Evolutionary conservation across 2,888 invertebrate genomes (phyloP).

Genomic region (Petrolisthes manimaculis): DNA sequence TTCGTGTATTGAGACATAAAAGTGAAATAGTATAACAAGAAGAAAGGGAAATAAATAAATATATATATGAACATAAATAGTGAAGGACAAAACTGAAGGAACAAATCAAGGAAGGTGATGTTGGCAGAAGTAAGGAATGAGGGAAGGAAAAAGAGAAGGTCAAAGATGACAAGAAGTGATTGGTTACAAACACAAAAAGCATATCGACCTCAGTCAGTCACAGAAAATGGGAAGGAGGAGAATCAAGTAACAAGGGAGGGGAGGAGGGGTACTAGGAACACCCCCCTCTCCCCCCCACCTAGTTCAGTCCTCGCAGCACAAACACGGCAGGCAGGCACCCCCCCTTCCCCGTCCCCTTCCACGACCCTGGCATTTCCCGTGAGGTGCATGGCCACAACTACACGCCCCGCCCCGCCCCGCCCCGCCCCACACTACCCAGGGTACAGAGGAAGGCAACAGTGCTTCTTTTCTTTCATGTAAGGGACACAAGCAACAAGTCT

Average conservation of each 20-base stretch:
- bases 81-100: too few species aligned
- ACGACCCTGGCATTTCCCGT: slow-evolving; percentile 39
- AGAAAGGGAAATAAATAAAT: too few species aligned
- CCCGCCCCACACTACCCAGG: slow-evolving; percentile 17
- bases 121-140: background rate
- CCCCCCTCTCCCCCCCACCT: too few species aligned
- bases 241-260: background rate
- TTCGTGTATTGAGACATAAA: too few species aligned
- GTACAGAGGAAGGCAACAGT: background rate
- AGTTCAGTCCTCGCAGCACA: background rate
- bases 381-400: slow-evolving; percentile 20
- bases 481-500: too few species aligned
- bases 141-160: background rate
- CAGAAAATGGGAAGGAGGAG: background rate
- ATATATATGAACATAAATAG: too few species aligned
- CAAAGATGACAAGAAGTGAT: background rate
- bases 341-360: background rate
- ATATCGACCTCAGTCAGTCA: background rate
- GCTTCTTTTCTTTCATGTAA: background rate
- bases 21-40: too few species aligned
- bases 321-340: background rate
- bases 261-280: slow-evolving; percentile 26
- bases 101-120: too few species aligned
- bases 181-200: background rate
- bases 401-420: background rate